Conservation (phyloP, 2,113 vertebrate species). For the Podarcis cretensis region DNA sequence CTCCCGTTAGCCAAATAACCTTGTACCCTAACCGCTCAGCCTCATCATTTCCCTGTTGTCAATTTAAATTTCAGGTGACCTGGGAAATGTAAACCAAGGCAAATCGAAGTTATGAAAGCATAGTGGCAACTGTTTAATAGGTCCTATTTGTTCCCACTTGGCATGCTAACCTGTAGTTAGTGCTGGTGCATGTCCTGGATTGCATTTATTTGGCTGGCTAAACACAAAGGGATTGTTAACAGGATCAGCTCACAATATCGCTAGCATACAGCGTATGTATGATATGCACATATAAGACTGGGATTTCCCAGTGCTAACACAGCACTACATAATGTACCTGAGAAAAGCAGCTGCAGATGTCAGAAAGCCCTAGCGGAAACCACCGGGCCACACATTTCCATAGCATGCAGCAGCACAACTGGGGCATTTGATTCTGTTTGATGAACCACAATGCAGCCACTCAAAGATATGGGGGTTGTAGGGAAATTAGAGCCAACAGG, state of each 20-base stretch:
- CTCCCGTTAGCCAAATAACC: not conserved
- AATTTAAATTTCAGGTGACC: not conserved
- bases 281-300: not conserved
- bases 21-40: too few species aligned
- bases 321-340: not conserved
- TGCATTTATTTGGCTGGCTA: too few species aligned
- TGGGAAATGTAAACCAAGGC: not conserved
- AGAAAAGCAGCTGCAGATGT: not conserved
- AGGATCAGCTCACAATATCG: not conserved
- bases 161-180: not conserved
- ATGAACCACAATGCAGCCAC: not conserved
- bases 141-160: not conserved
- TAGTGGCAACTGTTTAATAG: not conserved
- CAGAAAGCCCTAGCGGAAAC: not conserved
- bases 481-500: not conserved
- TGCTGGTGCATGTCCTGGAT: not conserved
- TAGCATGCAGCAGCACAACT: not conserved
- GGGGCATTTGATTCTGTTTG: not conserved
- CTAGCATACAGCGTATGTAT: not conserved
- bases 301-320: not conserved
- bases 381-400: not conserved
- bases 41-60: not conserved
- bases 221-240: not conserved
- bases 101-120: not conserved
- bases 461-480: not conserved